Conservation (phyloP, 1,140 invertebrate species). For the Lysiphlebus fabarum region DNA sequence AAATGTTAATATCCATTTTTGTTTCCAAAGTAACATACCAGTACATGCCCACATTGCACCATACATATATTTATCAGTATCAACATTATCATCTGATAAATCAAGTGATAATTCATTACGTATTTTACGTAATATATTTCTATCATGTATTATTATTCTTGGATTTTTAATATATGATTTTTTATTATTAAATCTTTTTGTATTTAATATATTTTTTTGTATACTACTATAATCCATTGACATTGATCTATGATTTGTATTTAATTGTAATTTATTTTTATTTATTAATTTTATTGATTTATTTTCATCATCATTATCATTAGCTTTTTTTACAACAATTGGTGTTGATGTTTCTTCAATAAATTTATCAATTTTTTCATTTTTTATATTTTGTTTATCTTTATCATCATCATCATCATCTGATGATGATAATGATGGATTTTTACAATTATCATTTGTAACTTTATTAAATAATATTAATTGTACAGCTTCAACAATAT, state of each 20-base stretch:
- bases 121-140: constrained; percentile 45
- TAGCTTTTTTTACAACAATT: too few relatives aligned
- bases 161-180: too few relatives aligned
- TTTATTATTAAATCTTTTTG: too few relatives aligned
- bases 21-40: constrained; percentile 69
- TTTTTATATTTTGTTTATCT: constrained; percentile 3
- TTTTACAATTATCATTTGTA: too few relatives aligned
- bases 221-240: too few relatives aligned
- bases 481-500: constrained; percentile 43
- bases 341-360: constrained; percentile 1
- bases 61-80: constrained; percentile 65
- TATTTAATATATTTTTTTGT: too few relatives aligned
- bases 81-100: constrained; percentile 37
- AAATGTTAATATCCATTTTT: constrained; percentile 68
- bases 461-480: constrained; percentile 37
- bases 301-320: too few relatives aligned
- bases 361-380: constrained; percentile 25
- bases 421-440: too few relatives aligned
- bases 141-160: constrained; percentile 31
- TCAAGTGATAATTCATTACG: constrained; percentile 38
- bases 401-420: constrained; percentile 13
- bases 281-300: too few relatives aligned
- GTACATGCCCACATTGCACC: constrained; percentile 66
- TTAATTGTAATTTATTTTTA: constrained; percentile 19
- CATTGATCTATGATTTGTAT: constrained; percentile 23